Evolutionary conservation across 2,888 invertebrate species (phyloP).

Genomic region (Nemapogon koenigi): DNA sequence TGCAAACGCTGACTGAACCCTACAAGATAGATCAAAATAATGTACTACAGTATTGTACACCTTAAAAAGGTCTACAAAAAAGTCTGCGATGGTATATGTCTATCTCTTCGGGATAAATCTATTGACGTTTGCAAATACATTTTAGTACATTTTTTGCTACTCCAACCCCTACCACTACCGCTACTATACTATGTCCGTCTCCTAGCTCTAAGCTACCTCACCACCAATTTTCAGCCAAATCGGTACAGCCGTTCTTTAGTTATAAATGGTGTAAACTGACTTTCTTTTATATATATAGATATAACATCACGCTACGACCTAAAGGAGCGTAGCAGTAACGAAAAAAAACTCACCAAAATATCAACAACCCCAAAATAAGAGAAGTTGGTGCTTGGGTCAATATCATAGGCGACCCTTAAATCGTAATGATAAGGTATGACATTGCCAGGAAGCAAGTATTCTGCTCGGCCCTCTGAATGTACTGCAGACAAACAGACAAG

Average conservation of each 20-base stretch:
- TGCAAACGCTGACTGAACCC: too few species aligned
- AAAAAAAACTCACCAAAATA: conserved; percentile 57
- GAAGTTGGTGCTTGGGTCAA: conserved; percentile 56
- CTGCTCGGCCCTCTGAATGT: too few species aligned
- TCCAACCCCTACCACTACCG: not conserved
- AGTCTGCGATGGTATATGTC: too few species aligned
- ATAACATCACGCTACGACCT: not conserved
- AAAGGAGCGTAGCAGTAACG: not conserved
- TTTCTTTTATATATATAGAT: not conserved
- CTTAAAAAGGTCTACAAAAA: too few species aligned
- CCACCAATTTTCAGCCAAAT: too few species aligned
- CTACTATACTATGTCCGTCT: not conserved
- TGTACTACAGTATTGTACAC: too few species aligned
- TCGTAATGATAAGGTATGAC: conserved; percentile 60
- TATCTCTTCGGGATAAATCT: too few species aligned
- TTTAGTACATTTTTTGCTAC: not conserved
- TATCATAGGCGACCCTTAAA: conserved; percentile 37
- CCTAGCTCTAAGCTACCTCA: too few species aligned
- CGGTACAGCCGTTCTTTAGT: too few species aligned
- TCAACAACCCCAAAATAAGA: conserved; percentile 63
- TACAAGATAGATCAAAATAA: too few species aligned
- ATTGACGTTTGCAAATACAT: too few species aligned
- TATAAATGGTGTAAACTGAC: too few species aligned
- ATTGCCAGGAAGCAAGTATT: conserved; percentile 58
- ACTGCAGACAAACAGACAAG: not conserved